These are phyloP conservation scores for Chrysemys picta DNA, from an alignment of 2,113 vertebrate genomes.

Conservation along the genomic window DNA sequence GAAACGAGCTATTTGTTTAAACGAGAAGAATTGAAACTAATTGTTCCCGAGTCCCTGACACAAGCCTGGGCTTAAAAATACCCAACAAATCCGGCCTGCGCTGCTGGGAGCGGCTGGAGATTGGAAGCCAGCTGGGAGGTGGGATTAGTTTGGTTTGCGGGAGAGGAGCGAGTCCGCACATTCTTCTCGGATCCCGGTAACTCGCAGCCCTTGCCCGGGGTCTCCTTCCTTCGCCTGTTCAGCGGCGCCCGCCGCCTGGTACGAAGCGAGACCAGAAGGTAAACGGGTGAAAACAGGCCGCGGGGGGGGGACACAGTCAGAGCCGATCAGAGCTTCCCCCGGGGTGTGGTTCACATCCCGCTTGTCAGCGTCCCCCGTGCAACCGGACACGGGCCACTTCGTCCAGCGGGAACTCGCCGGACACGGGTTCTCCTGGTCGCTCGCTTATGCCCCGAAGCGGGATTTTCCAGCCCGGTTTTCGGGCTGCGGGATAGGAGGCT, in stretches of 20 bases:
- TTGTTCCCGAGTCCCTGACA: not conserved
- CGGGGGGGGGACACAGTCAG: too few species aligned
- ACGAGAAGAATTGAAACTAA: not conserved
- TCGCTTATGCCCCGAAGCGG: not conserved
- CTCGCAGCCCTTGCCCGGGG: too few species aligned
- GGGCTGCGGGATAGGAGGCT: not conserved
- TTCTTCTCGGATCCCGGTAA: not conserved
- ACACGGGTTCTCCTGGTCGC: not conserved
- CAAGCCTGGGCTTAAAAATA: not conserved
- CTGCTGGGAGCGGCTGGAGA: not conserved
- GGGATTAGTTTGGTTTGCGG: not conserved
- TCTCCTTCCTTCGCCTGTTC: not conserved
- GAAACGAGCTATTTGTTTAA: not conserved
- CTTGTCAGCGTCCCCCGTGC: not conserved
- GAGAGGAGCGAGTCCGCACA: not conserved
- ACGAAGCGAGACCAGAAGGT: not conserved
- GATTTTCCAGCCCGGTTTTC: not conserved
- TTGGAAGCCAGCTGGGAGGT: not conserved
- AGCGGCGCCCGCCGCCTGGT: not conserved
- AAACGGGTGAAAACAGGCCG: not conserved
- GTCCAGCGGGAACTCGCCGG: not conserved
- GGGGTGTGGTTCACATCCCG: too few species aligned
- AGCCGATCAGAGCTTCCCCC: not conserved
- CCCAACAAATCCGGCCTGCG: not conserved
- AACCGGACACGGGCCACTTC: not conserved